Base-by-base conservation (phyloP, 2,113 vertebrate species). In the Paracanthobrama guichenoti region DNA sequence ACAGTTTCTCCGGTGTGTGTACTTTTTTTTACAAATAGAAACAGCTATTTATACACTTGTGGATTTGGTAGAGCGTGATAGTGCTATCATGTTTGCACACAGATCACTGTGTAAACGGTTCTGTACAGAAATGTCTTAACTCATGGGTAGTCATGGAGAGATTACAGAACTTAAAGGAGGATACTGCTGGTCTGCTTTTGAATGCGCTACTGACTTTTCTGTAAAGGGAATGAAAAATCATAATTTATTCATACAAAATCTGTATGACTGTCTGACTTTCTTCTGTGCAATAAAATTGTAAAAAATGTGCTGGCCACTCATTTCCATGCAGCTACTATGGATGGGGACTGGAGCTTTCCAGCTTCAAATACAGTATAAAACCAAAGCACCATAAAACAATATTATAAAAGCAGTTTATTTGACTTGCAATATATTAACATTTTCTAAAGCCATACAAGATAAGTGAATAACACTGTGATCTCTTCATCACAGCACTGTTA, bases 161-260 rank as follows among this genome's bases (percentile, higher is more conserved):
- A 83, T 83, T 74, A 66, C 3, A 84, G 55, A 59, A 79, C 50
- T 72, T 78, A 57, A 64, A 48, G 75, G 26, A 59, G 53, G 72
- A 84, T 42, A 64, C 22, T 1, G 7, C 60, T 77, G 35, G 48
- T 53, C 4, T 39, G 46, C 35, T 13, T 59, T 77, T n/a, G 9
- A 57, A 77, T 57, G 31, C 3, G 28, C 10, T 57, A 57, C 28
- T 77, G 18, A 77, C 18, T 77, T 44, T 44, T 75, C 13, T 28
- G 44, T 28, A 31, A 48, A 16, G 24, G 42, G 69, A 46, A 72
- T 46, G 2, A 3, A 24, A 44, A 72, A 39, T 72, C 22, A 24
- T 72, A 11, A 46, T 26, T 14, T 16, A 72, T 46, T 72, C 69
- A 73, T 16, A 44, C 22, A 8, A 8, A 24, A 73, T 13, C 6